phyloP scores from a whole-genome alignment of 2,888 invertebrate genomes.

The Celastrina argiolus region DNA sequence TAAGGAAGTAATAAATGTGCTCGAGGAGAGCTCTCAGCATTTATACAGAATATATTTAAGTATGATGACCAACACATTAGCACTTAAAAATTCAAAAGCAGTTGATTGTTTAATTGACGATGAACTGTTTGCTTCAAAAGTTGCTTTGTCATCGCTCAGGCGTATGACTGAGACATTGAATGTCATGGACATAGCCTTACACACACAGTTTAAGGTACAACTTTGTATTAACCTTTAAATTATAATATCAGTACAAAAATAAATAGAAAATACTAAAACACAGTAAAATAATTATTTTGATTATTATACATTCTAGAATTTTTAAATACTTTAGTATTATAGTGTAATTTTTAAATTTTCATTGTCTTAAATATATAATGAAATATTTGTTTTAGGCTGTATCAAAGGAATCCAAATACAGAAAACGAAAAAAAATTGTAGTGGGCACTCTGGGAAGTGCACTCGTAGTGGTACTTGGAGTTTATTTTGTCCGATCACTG shows the following conservation, averaged over 20 bases:
- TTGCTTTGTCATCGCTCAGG: slow-evolving; percentile 55
- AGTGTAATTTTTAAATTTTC: no score
- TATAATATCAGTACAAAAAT: neutral
- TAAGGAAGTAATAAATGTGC: slow-evolving; percentile 55
- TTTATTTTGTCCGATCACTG: slow-evolving; percentile 56
- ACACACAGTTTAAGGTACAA: slow-evolving; percentile 58
- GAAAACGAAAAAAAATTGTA: slow-evolving; percentile 55
- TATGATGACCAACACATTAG: slow-evolving; percentile 56
- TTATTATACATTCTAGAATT: no score
- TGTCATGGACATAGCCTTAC: slow-evolving; percentile 60
- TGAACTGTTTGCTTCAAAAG: slow-evolving; percentile 65
- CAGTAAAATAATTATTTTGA: no score
- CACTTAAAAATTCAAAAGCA: slow-evolving; percentile 56
- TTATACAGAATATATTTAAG: slow-evolving; percentile 63
- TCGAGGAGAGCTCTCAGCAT: slow-evolving; percentile 65
- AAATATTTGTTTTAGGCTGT: slow-evolving; percentile 28
- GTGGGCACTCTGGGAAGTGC: slow-evolving; percentile 61
- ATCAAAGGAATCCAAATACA: slow-evolving; percentile 37
- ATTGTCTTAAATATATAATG: no score
- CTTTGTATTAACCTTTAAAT: neutral
- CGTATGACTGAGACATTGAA: slow-evolving; percentile 60
- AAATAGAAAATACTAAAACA: neutral
- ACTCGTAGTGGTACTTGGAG: slow-evolving; percentile 50
- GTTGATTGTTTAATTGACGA: slow-evolving; percentile 55
- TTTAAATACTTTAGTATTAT: no score